phyloP scores from a whole-genome alignment of 2,888 invertebrate genomes.

The Drosophila hamatofila region DNA sequence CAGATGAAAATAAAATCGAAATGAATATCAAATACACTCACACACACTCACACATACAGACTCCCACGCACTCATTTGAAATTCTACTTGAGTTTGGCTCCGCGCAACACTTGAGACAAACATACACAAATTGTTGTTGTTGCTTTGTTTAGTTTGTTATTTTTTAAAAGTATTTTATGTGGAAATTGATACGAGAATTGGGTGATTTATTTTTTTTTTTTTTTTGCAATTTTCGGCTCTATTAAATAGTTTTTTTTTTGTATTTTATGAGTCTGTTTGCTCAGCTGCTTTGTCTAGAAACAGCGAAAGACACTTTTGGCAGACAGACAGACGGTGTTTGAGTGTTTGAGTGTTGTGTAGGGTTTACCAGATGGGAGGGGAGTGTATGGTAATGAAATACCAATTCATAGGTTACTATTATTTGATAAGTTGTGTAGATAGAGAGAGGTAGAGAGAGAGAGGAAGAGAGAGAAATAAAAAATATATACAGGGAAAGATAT shows the following conservation, averaged over 20 bases:
- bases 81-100: conserved; percentile 2
- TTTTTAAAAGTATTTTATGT: conserved; percentile 30
- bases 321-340: not conserved
- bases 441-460: not conserved
- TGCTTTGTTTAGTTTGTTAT: conserved; percentile 3
- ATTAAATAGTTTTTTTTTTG: conserved; percentile 5
- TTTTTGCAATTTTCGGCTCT: conserved; percentile 14
- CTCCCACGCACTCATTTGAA: conserved; percentile 4
- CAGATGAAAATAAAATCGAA: conserved; percentile 41
- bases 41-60: conserved; percentile 14
- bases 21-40: conserved; percentile 46
- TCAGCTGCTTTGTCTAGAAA: conserved; percentile 16
- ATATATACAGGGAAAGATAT: not conserved
- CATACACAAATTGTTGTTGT: not conserved
- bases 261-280: conserved; percentile 20
- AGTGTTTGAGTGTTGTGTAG: not conserved
- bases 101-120: conserved; percentile 5
- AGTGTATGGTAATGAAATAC: not conserved
- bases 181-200: conserved; percentile 38
- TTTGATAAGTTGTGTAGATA: not conserved
- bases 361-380: not conserved
- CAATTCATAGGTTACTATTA: not conserved
- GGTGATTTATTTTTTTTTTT: conserved; percentile 5
- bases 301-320: conserved; percentile 3
- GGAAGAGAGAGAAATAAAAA: not conserved